phyloP scores from a whole-genome alignment of 2,113 vertebrate species.

The Osmerus mordax region DNA sequence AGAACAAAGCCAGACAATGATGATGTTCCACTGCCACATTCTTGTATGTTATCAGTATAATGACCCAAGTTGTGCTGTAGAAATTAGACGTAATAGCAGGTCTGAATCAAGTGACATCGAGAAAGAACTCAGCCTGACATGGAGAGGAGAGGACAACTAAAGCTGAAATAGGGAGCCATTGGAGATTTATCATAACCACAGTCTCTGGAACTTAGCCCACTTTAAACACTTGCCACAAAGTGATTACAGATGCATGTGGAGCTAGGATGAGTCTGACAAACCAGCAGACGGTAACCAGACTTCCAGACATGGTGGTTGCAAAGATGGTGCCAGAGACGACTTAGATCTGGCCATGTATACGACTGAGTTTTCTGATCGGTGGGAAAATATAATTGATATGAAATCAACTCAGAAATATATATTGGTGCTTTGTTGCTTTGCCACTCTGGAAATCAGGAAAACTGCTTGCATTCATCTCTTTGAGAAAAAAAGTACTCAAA shows the following conservation, averaged over 20 bases:
- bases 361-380: background rate
- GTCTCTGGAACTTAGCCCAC: slow-evolving; percentile 26
- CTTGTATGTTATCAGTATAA: background rate
- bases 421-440: no score
- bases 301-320: slow-evolving; percentile 17
- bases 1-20: no score
- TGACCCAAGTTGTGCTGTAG: background rate
- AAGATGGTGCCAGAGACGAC: slow-evolving; percentile 23
- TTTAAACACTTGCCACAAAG: slow-evolving; percentile 51
- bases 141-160: slow-evolving; percentile 20
- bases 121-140: slow-evolving; percentile 9
- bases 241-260: slow-evolving; percentile 53
- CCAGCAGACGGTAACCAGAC: slow-evolving; percentile 32
- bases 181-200: slow-evolving; percentile 35
- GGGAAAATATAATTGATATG: slow-evolving; percentile 15
- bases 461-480: no score
- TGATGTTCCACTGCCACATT: no score
- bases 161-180: slow-evolving; percentile 40
- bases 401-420: background rate
- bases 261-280: slow-evolving; percentile 32
- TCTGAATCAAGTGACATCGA: background rate
- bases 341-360: background rate
- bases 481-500: no score
- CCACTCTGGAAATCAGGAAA: no score
- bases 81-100: background rate